Evolutionary conservation across 2,888 invertebrate genomes (phyloP).

Genomic region (Tuta absoluta): DNA sequence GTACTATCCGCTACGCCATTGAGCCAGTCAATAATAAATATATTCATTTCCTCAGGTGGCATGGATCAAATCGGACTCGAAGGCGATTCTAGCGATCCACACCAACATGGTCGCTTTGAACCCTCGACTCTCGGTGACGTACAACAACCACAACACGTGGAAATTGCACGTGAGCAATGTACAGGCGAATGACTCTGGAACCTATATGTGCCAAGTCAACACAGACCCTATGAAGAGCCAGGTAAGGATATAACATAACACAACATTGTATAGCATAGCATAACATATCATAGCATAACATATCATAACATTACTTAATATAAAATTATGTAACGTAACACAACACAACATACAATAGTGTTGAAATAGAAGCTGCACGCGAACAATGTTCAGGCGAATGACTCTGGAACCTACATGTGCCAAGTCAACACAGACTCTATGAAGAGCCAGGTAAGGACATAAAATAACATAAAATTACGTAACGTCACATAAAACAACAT

Average conservation of each 20-base stretch:
- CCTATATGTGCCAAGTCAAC: slow-evolving; percentile 97
- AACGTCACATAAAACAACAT: slow-evolving; percentile 96
- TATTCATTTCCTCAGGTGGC: slow-evolving; percentile 85
- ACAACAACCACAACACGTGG: slow-evolving; percentile 97
- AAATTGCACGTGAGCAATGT: slow-evolving; percentile 94
- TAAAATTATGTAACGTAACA: no score
- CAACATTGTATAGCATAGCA: slow-evolving; percentile 82
- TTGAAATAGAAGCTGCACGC: no score
- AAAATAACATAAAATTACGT: no score
- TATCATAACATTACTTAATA: slow-evolving; percentile 98
- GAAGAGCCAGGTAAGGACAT: no score
- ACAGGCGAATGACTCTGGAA: slow-evolving; percentile 94
- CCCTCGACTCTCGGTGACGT: slow-evolving; percentile 91
- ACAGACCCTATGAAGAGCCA: slow-evolving; percentile 95
- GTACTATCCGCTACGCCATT: no score
- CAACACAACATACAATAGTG: no score
- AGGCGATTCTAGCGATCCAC: slow-evolving; percentile 93
- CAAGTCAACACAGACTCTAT: no score
- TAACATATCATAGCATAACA: slow-evolving; percentile 59
- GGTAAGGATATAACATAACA: slow-evolving; percentile 76
- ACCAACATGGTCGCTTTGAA: slow-evolving; percentile 95
- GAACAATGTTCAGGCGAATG: no score
- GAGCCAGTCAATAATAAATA: not conserved
- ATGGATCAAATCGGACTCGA: slow-evolving; percentile 95
- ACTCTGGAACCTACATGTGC: no score